These are phyloP conservation scores for Botia kubotai DNA, from an alignment of 2,797 vertebrate genomes.

Conservation along the genomic window DNA sequence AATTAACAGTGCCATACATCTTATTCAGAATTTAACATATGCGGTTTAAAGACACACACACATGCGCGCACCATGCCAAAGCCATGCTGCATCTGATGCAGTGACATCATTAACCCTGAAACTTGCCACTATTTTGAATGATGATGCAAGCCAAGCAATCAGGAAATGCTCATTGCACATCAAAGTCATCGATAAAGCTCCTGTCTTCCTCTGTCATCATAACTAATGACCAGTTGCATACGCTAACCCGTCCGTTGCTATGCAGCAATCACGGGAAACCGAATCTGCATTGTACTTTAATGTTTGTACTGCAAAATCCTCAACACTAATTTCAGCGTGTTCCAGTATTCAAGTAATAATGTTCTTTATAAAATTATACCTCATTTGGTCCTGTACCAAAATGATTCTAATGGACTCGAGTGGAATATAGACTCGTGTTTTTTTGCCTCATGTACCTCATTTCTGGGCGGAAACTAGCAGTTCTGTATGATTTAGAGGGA, in stretches of 20 bases:
- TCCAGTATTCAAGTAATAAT: not conserved
- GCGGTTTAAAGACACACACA: constrained; percentile 24
- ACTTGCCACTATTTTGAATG: constrained; percentile 61
- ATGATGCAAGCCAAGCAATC: constrained; percentile 65
- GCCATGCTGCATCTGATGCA: constrained; percentile 46
- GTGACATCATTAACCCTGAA: constrained; percentile 64
- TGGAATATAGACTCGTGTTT: constrained; percentile 8
- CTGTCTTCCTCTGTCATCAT: constrained; percentile 39
- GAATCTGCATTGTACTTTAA: constrained; percentile 1
- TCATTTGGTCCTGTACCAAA: constrained; percentile 6
- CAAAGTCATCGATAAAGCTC: constrained; percentile 47
- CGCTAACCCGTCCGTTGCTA: constrained; percentile 32
- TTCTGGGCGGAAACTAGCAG: not conserved
- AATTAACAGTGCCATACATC: constrained; percentile 77
- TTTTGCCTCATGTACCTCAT: constrained; percentile 7
- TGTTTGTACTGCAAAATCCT: not conserved
- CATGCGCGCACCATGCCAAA: constrained; percentile 10
- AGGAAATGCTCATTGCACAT: constrained; percentile 62
- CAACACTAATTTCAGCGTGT: not conserved
- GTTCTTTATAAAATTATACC: not conserved
- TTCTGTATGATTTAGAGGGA: constrained; percentile 11
- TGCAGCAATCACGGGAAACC: constrained; percentile 5
- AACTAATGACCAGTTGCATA: constrained; percentile 46
- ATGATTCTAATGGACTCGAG: not conserved
- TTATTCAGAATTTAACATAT: constrained; percentile 65